Conservation (phyloP, 1,140 invertebrate species). For the Panonychus citri region DNA sequence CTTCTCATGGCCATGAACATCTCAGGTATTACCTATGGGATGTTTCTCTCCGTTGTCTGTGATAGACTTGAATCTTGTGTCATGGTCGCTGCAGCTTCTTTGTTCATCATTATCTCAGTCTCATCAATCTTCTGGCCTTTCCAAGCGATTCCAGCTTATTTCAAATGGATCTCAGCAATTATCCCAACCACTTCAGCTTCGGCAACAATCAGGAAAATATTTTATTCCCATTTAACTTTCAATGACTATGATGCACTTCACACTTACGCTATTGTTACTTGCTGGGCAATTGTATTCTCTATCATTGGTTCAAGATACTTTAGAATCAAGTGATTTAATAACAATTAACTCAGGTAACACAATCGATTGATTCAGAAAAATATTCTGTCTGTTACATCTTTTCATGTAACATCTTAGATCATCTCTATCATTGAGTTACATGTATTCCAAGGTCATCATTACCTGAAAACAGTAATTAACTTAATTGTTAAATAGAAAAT, state of each 20-base stretch:
- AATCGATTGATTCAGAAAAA: too few relatives aligned
- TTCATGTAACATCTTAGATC: too few relatives aligned
- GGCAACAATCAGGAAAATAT: conserved; percentile 62
- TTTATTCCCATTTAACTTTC: not conserved
- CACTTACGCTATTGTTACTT: not conserved
- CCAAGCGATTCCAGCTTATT: conserved; percentile 62
- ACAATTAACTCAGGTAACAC: too few relatives aligned
- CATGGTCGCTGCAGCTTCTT: not conserved
- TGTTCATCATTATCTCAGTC: conserved; percentile 34
- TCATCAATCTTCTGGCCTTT: conserved; percentile 68
- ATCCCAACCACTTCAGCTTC: conserved; percentile 72
- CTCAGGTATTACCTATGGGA: conserved; percentile 78
- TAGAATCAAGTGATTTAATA: not conserved
- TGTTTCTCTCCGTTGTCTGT: conserved; percentile 45
- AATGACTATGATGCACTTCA: not conserved
- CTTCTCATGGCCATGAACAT: conserved; percentile 50
- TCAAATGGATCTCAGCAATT: conserved; percentile 53
- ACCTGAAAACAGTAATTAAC: too few relatives aligned
- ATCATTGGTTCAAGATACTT: not conserved
- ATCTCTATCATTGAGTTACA: too few relatives aligned
- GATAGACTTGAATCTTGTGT: not conserved
- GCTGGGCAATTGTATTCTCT: not conserved
- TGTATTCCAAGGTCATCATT: too few relatives aligned
- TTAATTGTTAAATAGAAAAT: too few relatives aligned
- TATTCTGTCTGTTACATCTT: too few relatives aligned